Evolutionary conservation across 2,888 invertebrate genomes (phyloP), one percentile per base, ranked within the genome.

Genomic region (Trypoxylon attenuatum): DNA sequence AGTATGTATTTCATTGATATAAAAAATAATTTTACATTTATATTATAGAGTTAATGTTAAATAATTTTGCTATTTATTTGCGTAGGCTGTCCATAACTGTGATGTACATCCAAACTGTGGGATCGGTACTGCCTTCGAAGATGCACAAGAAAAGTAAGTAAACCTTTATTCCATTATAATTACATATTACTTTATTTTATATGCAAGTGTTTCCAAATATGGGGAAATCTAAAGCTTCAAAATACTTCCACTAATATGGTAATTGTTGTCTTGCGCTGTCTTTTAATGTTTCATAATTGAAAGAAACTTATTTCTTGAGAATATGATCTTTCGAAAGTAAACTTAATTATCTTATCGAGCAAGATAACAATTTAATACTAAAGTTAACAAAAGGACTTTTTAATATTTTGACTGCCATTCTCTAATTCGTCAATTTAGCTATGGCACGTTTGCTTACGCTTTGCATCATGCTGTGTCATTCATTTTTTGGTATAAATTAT

Each of bases 41-140:
- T 39, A 19, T 41, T 6, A 6, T 16, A 27, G 15, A 18, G 18
- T 33, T 23, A 52, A 43, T 16, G 19, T 46, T 23, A n/a, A n/a
- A n/a, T 63, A 15, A 64, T 46, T 50, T 52, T 43, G 15, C 16
- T 43, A 42, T 56, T 39, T 33, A 39, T 64, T 29, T 21, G 43
- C 59, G 56, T 67, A 87, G 87, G 84, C 84, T 80, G 73, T 89
- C 59, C 90, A 89, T 76, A 89, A 89, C 80, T 90, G 90, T 81
- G 89, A 88, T 69, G 89, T 89, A 57, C 89, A 90, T 80, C 88
- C 89, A 72, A 88, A 89, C 70, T 89, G 88, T 76, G 89, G 89
- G 8, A 89, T 90, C 41, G 89, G 89, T 29, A 87, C 88, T 33
- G 89, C 89, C 18, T 90, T 90, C 64, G 89, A 90, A 78, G 89